Percentiles rank a stretch among this genome's conserved stretches.
Conservation (phyloP, 2,888 invertebrate species). For the Baccha elongata region DNA sequence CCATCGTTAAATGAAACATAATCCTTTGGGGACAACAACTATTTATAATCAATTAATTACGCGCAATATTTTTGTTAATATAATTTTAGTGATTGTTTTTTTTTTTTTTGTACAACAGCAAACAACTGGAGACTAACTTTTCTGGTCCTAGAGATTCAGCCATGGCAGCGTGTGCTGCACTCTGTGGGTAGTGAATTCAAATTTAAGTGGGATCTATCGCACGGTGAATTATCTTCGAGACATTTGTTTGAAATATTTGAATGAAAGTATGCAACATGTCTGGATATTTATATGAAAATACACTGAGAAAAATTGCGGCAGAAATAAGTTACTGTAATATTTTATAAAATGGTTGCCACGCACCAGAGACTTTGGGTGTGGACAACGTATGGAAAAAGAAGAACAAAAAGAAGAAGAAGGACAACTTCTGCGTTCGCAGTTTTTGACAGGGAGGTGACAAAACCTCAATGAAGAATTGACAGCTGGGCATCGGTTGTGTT, state of each 20-base stretch:
- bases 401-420: no score
- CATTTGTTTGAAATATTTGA: conserved; percentile 43
- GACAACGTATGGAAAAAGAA: no score
- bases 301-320: conserved; percentile 30
- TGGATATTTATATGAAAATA: not conserved
- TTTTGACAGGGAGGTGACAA: no score
- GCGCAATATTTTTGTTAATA: conserved; percentile 53
- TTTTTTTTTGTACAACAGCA: not conserved
- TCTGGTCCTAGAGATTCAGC: conserved; percentile 8
- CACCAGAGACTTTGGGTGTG: no score
- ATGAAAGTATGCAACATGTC: conserved; percentile 15
- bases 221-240: conserved; percentile 27
- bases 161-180: not conserved
- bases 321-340: no score
- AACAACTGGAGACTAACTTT: conserved; percentile 16
- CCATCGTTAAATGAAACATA: conserved; percentile 78
- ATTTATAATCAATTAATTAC: conserved; percentile 81
- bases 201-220: conserved; percentile 61
- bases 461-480: no score
- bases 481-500: no score
- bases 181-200: conserved; percentile 44
- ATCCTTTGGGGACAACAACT: conserved; percentile 77
- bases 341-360: no score
- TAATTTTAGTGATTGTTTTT: not conserved
- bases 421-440: no score